A percentile compares a stretch with the other conserved stretches of the same genome.
Evolutionary conservation across 2,113 vertebrate species (phyloP).

Genomic region (Cyprinus carpio): DNA sequence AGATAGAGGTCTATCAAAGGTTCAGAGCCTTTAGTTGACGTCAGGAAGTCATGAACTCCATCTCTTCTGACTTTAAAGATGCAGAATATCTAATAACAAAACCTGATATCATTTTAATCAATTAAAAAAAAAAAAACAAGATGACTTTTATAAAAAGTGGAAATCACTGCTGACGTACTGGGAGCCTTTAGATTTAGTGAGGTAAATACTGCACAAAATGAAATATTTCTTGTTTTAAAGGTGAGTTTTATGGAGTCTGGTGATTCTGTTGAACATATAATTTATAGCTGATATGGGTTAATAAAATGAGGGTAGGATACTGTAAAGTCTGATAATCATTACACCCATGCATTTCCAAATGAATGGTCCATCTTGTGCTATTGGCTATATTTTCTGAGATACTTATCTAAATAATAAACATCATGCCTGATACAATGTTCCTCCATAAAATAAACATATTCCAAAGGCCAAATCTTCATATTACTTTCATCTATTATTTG

Average conservation of each 20-base stretch:
- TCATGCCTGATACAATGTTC: not conserved
- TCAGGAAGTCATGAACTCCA: slow-evolving; percentile 1
- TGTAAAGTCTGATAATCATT: not conserved
- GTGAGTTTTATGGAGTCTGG: not conserved
- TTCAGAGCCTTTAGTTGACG: slow-evolving; percentile 26
- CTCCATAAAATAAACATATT: not conserved
- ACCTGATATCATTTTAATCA: not conserved
- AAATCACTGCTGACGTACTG: not conserved
- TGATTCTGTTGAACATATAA: not conserved
- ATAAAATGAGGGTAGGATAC: not conserved
- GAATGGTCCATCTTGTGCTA: not conserved
- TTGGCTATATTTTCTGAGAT: not conserved
- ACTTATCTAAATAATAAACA: not conserved
- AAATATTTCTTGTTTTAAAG: not conserved
- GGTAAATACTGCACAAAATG: not conserved
- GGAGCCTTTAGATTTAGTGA: not conserved
- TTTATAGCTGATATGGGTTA: not conserved
- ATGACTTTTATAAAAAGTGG: not conserved
- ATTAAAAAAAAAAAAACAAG: no score
- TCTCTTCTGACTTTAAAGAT: not conserved
- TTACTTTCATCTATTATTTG: not conserved
- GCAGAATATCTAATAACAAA: not conserved
- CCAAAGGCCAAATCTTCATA: not conserved
- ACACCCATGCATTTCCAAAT: not conserved
- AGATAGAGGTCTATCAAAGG: slow-evolving; percentile 47